A percentile compares a stretch with the other conserved stretches of the same genome.
These are phyloP conservation scores for Hyles lineata DNA, from an alignment of 2,888 invertebrate species.

Conservation along the genomic window DNA sequence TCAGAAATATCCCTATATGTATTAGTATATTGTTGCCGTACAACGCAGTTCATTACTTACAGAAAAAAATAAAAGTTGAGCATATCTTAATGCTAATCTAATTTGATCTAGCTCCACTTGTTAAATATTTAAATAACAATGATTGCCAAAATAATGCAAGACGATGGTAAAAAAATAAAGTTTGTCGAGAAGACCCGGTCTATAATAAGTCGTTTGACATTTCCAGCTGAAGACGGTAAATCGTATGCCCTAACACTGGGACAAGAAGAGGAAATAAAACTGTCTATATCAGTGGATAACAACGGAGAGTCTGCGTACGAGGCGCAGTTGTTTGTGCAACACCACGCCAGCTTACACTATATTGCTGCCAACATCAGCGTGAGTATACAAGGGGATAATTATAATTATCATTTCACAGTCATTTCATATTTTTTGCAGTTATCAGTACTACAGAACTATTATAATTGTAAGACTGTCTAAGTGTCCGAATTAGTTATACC, in stretches of 20 bases:
- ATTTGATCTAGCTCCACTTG: no score
- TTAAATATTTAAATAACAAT: no score
- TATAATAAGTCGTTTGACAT: background rate
- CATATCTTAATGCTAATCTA: no score
- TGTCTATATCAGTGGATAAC: conserved; percentile 91
- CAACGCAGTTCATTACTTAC: no score
- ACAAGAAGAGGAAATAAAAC: conserved; percentile 89
- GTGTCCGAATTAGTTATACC: no score
- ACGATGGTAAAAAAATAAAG: background rate
- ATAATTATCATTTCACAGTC: background rate
- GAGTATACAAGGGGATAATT: conserved; percentile 50
- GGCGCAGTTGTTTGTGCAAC: conserved; percentile 91
- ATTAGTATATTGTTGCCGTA: no score
- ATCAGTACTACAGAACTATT: no score
- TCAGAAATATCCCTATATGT: no score
- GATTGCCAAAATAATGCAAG: background rate
- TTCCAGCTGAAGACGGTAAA: conserved; percentile 70
- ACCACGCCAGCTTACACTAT: conserved; percentile 91
- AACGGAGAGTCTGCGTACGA: conserved; percentile 95
- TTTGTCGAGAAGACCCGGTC: background rate
- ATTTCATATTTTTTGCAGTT: no score
- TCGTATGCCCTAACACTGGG: conserved; percentile 87
- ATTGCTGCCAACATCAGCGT: conserved; percentile 89
- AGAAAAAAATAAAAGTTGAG: no score
- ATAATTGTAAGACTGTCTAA: no score